Base-by-base conservation (phyloP, 2,888 invertebrate species). In the Buathra laborator region DNA sequence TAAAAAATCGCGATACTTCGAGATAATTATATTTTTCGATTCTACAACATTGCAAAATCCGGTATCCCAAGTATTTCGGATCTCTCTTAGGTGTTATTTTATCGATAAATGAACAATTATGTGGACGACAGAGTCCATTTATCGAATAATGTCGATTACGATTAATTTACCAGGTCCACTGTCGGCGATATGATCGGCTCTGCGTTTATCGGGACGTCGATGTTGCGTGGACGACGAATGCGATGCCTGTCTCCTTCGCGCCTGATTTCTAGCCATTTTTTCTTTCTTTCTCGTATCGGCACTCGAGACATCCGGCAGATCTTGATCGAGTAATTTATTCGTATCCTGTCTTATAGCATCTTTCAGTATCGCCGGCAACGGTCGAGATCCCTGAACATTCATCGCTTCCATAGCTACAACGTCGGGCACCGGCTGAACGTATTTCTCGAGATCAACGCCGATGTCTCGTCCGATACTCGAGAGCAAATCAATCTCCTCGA, bases 251-350 rank as follows among this genome's bases (percentile, higher is more conserved):
- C 95, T 94, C 56, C 94, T 93, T 56, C 94, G 93, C 24, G 94
- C 93, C 82, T 94, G 94, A 84, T 94, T 94, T 46, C 93, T 92
- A 24, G 91, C 94, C 93, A 95, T 94, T 88, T 95, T 95, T 88
- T 95, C 95, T 89, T 95, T 95, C 90, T 95, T 95, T 67, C 95
- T 94, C 5, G 94, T 93, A 75, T 95, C 94, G 2, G 92, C 93
- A 59, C 93, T 94, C 88, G 94, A 94, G 0, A 88, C 84, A 37
- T 93, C 89, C 77, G 91, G 81, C 24, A 91, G 84, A 37, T 92
- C 87, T 78, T 92, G 83, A 87, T 94, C 89, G 86, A 92, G 14
- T 84, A 94, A 84, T 62, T 93, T 93, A 71, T 93, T 93, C 2
- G 92, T 92, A 66, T 93, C 93, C 51, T 91, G 91, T 12, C 87